phyloP scores from a whole-genome alignment of 92 coral and sea anemone genomes.

The Paragorgia papillata region DNA sequence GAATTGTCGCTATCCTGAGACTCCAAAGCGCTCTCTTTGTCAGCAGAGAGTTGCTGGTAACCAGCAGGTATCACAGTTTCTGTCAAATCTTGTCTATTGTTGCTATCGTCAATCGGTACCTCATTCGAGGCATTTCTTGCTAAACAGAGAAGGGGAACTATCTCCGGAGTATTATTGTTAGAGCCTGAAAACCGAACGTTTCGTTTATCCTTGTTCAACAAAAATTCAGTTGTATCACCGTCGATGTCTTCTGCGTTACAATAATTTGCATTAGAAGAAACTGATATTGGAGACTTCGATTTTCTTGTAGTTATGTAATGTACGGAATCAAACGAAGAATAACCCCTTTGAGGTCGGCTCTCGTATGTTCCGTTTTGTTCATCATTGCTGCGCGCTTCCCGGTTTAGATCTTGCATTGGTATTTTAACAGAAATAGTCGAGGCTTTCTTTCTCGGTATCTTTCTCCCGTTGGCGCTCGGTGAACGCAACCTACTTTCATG shows the following conservation, averaged over 20 bases:
- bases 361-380: neutral
- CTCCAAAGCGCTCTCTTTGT: neutral
- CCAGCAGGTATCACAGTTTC: neutral
- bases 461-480: neutral
- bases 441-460: neutral
- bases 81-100: neutral
- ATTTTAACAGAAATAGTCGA: constrained; percentile 27
- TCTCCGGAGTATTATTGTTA: constrained; percentile 4
- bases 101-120: neutral
- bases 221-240: neutral
- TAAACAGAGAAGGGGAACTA: constrained; percentile 1
- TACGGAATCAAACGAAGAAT: constrained; percentile 29
- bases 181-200: constrained; percentile 7
- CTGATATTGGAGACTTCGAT: neutral
- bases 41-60: neutral
- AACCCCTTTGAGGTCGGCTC: neutral
- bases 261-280: neutral
- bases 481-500: neutral
- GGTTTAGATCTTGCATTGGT: constrained; percentile 1
- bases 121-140: neutral
- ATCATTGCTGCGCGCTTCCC: neutral
- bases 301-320: constrained; percentile 19
- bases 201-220: neutral
- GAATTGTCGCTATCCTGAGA: neutral
- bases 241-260: neutral